phyloP scores from a whole-genome alignment of 2,113 vertebrate species.

The Gavia stellata region DNA sequence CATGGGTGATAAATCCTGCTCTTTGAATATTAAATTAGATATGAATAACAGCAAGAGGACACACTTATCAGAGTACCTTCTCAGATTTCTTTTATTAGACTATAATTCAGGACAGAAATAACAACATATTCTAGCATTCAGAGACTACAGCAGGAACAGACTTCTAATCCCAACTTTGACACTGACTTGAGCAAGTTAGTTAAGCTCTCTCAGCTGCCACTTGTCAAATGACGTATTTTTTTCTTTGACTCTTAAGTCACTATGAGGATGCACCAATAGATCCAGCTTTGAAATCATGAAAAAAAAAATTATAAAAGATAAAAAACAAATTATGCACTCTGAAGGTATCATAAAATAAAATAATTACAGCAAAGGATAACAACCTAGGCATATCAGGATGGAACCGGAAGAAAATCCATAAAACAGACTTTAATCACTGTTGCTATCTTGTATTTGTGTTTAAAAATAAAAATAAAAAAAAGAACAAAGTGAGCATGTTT shows the following conservation, averaged over 20 bases:
- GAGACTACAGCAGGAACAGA: not conserved
- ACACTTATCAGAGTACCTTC: not conserved
- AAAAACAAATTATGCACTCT: not conserved
- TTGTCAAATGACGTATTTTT: not conserved
- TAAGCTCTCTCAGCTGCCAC: not conserved
- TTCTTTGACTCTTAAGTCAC: not conserved
- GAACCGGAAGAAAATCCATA: not conserved
- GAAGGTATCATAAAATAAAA: not conserved
- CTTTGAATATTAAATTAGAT: not conserved
- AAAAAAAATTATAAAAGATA: not conserved
- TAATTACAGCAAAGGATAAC: not conserved
- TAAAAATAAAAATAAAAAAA: not conserved
- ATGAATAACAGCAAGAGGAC: not conserved
- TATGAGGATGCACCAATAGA: not conserved
- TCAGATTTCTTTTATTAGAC: not conserved
- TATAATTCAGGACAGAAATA: not conserved
- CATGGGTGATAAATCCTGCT: not conserved
- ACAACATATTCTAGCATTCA: not conserved
- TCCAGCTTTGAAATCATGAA: rapidly evolving
- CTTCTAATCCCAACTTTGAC: not conserved
- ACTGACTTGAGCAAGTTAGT: not conserved
- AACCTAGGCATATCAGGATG: not conserved
- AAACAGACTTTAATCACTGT: not conserved
- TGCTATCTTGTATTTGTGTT: not conserved
- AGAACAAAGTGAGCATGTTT: not conserved